Evolutionary conservation across 2,888 invertebrate genomes (phyloP), one percentile per base, ranked within the genome.

Genomic region (Drosophila eohydei): DNA sequence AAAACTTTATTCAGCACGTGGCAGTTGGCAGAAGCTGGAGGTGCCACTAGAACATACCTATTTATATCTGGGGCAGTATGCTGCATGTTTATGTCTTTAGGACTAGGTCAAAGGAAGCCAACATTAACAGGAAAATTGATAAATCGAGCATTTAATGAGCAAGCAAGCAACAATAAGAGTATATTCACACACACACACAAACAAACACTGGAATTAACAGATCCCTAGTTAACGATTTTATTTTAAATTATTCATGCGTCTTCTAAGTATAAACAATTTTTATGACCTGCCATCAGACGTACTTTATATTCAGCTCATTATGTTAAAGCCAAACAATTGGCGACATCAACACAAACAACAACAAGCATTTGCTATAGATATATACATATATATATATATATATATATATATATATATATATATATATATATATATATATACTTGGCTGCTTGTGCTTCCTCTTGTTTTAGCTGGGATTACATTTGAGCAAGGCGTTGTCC

Each of bases 261-360:
- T 62, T 71, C 80, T 73, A 68, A 71, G 70, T 61, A 86, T 73
- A 86, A 86, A 86, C 69, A 76, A 80, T 76, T 71, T 72, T 80
- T 75, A 74, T 59, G 63, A 61, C 48, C 54, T 56, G 57, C 48
- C 48, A 30, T 59, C 67, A 73, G 84, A 79, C 84, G 64, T 81
- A 86, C 73, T 90, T 90, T 77, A 77, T 90, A 88, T 88, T 90
- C 86, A 81, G 83, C 84, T 90, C 90, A 86, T 86, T 86, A 88
- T 82, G 64, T 69, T 66, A 70, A 71, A 68, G 62, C 62, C 68
- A 74, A 73, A 76, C 78, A 80, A 82, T 78, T 89, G 88, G 74
- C 86, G 78, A 88, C 83, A 82, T 80, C 64, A 65, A 57, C 54
- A 61, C 44, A 36, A 54, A 36, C 64, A 69, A 62, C 21, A 51